Evolutionary conservation across 2,113 vertebrate species (phyloP).

Genomic region (Erinaceus europaeus): DNA sequence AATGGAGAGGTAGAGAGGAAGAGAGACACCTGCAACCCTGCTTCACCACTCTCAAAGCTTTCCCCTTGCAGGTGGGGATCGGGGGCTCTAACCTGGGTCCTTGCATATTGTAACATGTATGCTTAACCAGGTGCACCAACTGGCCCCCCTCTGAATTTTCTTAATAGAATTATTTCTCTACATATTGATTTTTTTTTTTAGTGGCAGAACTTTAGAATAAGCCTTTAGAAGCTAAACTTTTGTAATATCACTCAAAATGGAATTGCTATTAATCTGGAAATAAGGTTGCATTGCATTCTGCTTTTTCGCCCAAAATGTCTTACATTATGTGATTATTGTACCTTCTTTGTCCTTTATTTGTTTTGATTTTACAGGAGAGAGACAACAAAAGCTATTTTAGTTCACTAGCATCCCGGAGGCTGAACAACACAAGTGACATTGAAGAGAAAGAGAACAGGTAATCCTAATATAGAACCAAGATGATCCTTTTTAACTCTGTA

Average conservation of each 20-base stretch:
- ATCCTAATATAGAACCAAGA: slow-evolving; percentile 16
- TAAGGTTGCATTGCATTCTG: neutral
- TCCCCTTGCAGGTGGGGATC: no score
- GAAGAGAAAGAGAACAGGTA: slow-evolving; percentile 88
- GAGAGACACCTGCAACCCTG: no score
- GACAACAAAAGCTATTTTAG: slow-evolving; percentile 81
- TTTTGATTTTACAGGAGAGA: slow-evolving; percentile 80
- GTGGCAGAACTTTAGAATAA: neutral
- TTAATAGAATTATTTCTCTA: neutral
- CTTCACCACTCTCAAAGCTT: no score
- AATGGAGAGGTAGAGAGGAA: no score
- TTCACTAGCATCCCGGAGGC: slow-evolving; percentile 78
- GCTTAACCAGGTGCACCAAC: no score
- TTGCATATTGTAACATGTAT: no score
- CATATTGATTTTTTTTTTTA: neutral
- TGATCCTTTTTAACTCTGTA: neutral
- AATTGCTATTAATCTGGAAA: neutral
- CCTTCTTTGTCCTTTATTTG: neutral
- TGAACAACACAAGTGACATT: slow-evolving; percentile 74
- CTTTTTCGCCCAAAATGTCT: neutral
- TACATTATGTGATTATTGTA: fast-evolving
- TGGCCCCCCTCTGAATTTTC: neutral
- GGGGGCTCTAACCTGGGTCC: no score
- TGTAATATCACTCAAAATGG: neutral
- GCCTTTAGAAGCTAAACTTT: neutral